phyloP scores from a whole-genome alignment of 2,888 invertebrate species.

The Drosophila mercatorum region DNA sequence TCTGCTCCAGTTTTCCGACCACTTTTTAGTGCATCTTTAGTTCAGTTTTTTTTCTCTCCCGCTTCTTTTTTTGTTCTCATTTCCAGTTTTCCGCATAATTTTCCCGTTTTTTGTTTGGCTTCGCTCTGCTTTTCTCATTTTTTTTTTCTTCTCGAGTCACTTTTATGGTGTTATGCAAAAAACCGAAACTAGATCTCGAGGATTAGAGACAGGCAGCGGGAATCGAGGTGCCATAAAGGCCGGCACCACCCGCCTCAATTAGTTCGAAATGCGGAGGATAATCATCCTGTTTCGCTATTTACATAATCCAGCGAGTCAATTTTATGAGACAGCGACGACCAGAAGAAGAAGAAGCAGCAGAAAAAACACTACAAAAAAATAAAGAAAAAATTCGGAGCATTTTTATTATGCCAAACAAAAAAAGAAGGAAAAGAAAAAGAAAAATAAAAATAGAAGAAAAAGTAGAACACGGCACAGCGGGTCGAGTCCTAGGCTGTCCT shows the following conservation, averaged over 20 bases:
- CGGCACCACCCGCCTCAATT: constrained; percentile 74
- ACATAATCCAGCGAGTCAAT: constrained; percentile 17
- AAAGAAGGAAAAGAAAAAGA: not conserved
- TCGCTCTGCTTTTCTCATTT: constrained; percentile 1
- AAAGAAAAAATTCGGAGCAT: constrained; percentile 49
- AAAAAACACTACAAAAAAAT: not conserved
- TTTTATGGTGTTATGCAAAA: constrained; percentile 54
- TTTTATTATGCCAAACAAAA: constrained; percentile 57
- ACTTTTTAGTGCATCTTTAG: constrained; percentile 57
- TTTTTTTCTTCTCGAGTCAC: constrained; percentile 30
- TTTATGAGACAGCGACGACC: constrained; percentile 34
- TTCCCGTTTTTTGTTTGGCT: constrained; percentile 10
- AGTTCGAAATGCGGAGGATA: constrained; percentile 62
- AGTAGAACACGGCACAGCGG: constrained; percentile 66
- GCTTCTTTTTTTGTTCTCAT: constrained; percentile 5
- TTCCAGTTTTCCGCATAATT: constrained; percentile 8
- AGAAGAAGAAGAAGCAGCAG: constrained; percentile 9
- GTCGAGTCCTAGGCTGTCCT: constrained; percentile 11
- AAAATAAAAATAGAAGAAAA: constrained; percentile 20
- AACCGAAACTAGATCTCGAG: constrained; percentile 57
- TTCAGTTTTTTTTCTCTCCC: constrained; percentile 26
- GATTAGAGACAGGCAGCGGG: constrained; percentile 37
- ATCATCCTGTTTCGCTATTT: constrained; percentile 29
- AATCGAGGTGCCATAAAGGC: constrained; percentile 43
- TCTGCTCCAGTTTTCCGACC: constrained; percentile 71